phyloP scores from a whole-genome alignment of 2,797 vertebrate species.

The Pantherophis vulpinus region DNA sequence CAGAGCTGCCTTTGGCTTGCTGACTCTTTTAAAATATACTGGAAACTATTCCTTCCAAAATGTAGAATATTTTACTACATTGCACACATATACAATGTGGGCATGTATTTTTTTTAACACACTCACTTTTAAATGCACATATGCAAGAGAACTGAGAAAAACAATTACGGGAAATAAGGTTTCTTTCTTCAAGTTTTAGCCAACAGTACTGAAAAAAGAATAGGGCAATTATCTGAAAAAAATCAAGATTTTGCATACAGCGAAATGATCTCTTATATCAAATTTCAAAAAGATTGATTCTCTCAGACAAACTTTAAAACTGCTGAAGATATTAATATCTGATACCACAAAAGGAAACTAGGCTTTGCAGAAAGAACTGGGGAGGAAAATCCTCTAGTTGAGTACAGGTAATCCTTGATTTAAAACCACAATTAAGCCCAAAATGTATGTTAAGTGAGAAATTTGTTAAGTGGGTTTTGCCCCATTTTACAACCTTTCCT shows the following conservation, averaged over 20 bases:
- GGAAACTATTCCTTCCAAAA: not conserved
- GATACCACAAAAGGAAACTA: not conserved
- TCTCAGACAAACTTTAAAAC: not conserved
- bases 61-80: not conserved
- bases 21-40: not conserved
- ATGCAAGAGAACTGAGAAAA: not conserved
- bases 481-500: no score
- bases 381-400: no score
- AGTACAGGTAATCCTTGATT: not conserved
- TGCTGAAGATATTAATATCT: no score
- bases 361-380: not conserved
- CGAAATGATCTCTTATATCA: not conserved
- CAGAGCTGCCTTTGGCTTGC: not conserved
- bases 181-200: not conserved
- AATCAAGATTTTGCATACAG: not conserved
- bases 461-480: no score
- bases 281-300: not conserved
- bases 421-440: no score
- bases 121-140: not conserved
- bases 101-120: not conserved
- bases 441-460: no score
- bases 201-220: not conserved
- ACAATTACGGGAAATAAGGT: not conserved
- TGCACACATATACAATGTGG: not conserved
- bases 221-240: not conserved